A percentile compares a stretch with the other conserved stretches of the same genome.
These are phyloP conservation scores for Lathronympha strigana DNA, from an alignment of 2,888 invertebrate species.

Conservation along the genomic window DNA sequence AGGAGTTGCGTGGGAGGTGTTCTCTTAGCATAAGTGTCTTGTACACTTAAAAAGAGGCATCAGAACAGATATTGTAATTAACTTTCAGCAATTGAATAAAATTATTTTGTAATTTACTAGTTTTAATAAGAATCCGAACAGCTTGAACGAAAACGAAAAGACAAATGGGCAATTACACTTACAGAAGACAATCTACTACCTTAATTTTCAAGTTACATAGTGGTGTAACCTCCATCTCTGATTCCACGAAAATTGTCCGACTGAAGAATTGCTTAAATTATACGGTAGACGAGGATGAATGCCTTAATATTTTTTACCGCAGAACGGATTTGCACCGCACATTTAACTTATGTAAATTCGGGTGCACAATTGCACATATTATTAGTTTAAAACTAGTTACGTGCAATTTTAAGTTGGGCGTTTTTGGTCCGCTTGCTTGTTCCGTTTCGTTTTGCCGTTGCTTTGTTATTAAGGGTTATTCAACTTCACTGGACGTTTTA, in stretches of 20 bases:
- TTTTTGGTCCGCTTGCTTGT: slow-evolving; percentile 3
- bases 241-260: slow-evolving; percentile 19
- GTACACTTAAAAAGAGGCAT: too few relatives aligned
- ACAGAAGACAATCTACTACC: not conserved
- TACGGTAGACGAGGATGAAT: slow-evolving; percentile 21
- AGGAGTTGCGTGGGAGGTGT: too few relatives aligned
- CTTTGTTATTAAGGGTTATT: not conserved
- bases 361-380: slow-evolving; percentile 27
- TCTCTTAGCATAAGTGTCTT: too few relatives aligned
- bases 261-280: slow-evolving; percentile 34
- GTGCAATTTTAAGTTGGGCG: slow-evolving; percentile 19
- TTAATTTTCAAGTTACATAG: not conserved
- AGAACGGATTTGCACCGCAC: slow-evolving; percentile 25
- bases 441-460: slow-evolving; percentile 12
- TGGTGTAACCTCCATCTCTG: slow-evolving; percentile 1
- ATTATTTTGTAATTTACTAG: too few relatives aligned
- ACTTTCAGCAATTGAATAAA: too few relatives aligned
- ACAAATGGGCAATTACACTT: too few relatives aligned
- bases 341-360: slow-evolving; percentile 30
- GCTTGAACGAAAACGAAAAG: not conserved
- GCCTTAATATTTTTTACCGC: slow-evolving; percentile 34
- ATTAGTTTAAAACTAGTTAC: slow-evolving; percentile 30
- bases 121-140: too few relatives aligned
- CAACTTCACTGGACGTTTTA: not conserved
- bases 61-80: too few relatives aligned